These are phyloP conservation scores for Heliconius erato DNA, from an alignment of 2,888 invertebrate genomes.

Conservation along the genomic window DNA sequence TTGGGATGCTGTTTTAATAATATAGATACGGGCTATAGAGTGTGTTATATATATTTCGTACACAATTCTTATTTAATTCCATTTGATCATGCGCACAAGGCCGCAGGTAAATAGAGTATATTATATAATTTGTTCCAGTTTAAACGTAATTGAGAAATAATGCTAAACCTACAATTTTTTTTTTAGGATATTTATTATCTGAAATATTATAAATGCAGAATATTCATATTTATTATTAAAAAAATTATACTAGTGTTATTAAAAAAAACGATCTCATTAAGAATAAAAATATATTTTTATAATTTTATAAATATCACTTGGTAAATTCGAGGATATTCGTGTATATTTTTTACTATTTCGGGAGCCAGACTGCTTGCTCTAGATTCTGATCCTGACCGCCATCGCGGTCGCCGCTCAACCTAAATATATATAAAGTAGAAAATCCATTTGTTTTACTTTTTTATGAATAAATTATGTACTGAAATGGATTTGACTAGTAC, in stretches of 20 bases:
- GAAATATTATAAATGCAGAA: background rate
- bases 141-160: background rate
- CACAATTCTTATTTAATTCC: background rate
- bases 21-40: background rate
- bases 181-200: background rate
- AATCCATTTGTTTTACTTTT: conserved; percentile 27
- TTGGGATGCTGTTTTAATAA: too few species aligned
- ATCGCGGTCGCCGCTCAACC: conserved; percentile 33
- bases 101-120: background rate
- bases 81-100: background rate
- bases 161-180: background rate
- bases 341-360: conserved; percentile 44
- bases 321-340: background rate
- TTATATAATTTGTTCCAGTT: background rate
- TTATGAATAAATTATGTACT: conserved; percentile 32
- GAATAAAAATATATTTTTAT: background rate
- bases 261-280: conserved; percentile 1
- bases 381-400: conserved; percentile 39
- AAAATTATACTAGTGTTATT: background rate
- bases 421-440: conserved; percentile 38
- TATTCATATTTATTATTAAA: background rate
- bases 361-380: conserved; percentile 45
- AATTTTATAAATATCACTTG: background rate
- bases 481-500: conserved; percentile 16
- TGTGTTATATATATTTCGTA: background rate